These are phyloP conservation scores for Anthopleura sola DNA, from an alignment of 64 coral and sea anemone species.

Conservation along the genomic window DNA sequence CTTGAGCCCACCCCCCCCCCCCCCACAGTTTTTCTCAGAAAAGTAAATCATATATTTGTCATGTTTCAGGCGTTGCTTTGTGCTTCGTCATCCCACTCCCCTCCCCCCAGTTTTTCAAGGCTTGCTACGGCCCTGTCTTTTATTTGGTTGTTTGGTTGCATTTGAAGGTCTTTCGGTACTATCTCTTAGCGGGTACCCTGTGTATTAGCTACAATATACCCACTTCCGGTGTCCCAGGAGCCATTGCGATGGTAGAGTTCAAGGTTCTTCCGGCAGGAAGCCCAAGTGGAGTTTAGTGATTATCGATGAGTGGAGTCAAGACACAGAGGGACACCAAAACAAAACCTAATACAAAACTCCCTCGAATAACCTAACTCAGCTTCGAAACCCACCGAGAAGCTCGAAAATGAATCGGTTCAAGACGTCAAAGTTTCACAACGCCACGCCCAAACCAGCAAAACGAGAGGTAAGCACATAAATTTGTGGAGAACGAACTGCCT, in stretches of 20 bases:
- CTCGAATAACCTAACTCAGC: neutral
- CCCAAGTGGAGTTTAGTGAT: too few relatives aligned
- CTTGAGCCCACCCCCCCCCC: too few relatives aligned
- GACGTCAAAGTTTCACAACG: constrained; percentile 57
- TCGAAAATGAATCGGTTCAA: constrained; percentile 53
- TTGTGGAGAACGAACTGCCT: neutral
- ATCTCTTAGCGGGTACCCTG: neutral
- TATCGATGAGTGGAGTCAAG: neutral
- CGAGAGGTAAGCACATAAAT: constrained; percentile 27
- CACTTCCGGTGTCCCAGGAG: neutral
- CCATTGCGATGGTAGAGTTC: neutral
- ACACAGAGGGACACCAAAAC: neutral
- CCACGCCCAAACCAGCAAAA: constrained; percentile 38
- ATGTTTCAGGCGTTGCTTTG: too few relatives aligned
- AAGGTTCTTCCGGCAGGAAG: constrained; percentile 6
- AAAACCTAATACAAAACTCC: neutral
- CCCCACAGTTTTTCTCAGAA: too few relatives aligned
- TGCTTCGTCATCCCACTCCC: too few relatives aligned
- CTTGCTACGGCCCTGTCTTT: too few relatives aligned
- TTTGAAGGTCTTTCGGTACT: neutral
- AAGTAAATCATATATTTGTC: too few relatives aligned
- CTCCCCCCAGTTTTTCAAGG: too few relatives aligned
- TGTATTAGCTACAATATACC: neutral
- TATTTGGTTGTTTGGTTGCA: too few relatives aligned
- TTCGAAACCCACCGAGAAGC: neutral